Conservation (phyloP, 2,113 vertebrate species). For the Gymnarchus niloticus region DNA sequence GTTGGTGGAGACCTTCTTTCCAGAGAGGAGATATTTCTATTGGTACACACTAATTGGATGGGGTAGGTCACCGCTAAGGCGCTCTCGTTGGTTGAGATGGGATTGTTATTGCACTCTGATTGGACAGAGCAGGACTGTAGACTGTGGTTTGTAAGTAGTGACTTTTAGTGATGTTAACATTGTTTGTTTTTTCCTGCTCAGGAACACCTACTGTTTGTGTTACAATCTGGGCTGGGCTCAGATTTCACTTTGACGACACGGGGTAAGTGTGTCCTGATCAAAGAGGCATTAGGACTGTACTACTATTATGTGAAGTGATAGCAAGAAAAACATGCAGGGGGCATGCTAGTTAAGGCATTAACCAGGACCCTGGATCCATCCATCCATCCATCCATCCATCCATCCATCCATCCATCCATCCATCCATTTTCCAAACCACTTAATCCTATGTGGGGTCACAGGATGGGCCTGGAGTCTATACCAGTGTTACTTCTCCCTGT, state of each 20-base stretch:
- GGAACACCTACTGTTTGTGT: slow-evolving; percentile 96
- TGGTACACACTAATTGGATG: slow-evolving; percentile 78
- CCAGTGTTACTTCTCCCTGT: no score
- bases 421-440: no score
- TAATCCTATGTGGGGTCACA: no score
- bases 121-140: background rate
- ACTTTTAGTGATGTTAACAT: background rate
- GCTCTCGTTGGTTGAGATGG: slow-evolving; percentile 38
- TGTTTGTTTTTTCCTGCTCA: slow-evolving; percentile 39
- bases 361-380: no score
- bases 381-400: no score
- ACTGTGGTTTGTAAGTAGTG: no score
- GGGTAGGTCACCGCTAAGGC: slow-evolving; percentile 66
- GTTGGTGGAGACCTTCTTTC: slow-evolving; percentile 94
- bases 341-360: background rate
- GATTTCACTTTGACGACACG: slow-evolving; percentile 82
- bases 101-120: background rate
- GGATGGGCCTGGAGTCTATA: no score
- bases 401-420: no score
- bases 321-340: background rate
- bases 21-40: slow-evolving; percentile 93
- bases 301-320: background rate
- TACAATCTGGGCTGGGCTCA: slow-evolving; percentile 86
- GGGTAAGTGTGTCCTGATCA: slow-evolving; percentile 68
- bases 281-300: background rate